Conservation (phyloP, 2,888 invertebrate genomes). For the Emmelina monodactyla region DNA sequence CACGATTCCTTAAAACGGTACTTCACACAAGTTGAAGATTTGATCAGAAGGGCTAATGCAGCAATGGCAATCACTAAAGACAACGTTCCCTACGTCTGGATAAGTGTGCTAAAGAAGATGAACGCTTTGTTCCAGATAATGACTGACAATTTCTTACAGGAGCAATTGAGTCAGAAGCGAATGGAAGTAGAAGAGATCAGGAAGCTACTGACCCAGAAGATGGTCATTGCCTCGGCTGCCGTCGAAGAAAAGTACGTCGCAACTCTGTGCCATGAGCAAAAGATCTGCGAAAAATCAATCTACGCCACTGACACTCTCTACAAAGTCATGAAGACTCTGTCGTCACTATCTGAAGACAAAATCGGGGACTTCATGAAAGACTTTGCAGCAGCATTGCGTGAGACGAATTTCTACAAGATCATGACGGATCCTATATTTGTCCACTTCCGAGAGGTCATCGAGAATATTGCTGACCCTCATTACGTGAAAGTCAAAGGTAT, state of each 20-base stretch:
- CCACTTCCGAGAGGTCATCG: not conserved
- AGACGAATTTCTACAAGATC: not conserved
- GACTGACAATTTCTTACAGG: constrained; percentile 20
- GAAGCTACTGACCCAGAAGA: constrained; percentile 25
- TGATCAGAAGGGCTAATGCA: constrained; percentile 22
- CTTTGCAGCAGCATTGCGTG: not conserved
- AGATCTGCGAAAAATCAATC: not conserved
- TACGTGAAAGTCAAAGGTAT: not conserved
- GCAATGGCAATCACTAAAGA: constrained; percentile 22
- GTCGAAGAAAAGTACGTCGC: not conserved
- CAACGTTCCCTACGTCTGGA: constrained; percentile 26
- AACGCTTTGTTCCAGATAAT: constrained; percentile 31
- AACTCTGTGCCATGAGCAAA: not conserved
- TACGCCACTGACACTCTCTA: constrained; percentile 11
- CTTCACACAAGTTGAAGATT: constrained; percentile 19
- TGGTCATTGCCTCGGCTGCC: constrained; percentile 9
- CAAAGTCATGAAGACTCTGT: not conserved
- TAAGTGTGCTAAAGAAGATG: constrained; percentile 32
- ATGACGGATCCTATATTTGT: not conserved
- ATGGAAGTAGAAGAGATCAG: constrained; percentile 18
- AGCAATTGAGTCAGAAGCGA: constrained; percentile 19
- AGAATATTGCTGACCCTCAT: not conserved
- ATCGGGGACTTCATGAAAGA: not conserved
- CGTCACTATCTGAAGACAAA: not conserved
- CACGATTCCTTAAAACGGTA: too few relatives aligned